Percentiles rank a stretch among this genome's conserved stretches.
phyloP scores from a whole-genome alignment of 1,140 invertebrate species.

The Macrostomum lignano region DNA sequence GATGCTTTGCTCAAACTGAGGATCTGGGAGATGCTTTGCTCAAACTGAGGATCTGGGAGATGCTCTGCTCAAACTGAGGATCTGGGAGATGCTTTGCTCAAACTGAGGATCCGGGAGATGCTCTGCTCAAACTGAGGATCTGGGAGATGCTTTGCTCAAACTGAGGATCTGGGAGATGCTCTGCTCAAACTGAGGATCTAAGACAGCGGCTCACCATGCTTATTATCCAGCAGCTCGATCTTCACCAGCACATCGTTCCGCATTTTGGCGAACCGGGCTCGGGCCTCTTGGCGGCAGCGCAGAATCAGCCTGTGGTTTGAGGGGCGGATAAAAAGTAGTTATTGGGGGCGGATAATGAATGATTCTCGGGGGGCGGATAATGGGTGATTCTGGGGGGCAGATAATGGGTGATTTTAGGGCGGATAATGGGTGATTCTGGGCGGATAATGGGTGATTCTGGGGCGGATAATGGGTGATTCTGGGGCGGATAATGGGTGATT shows the following conservation, averaged over 20 bases:
- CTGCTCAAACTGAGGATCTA: not conserved
- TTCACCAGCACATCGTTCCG: slow-evolving; percentile 67
- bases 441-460: not conserved
- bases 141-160: too few species aligned
- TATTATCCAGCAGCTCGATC: slow-evolving; percentile 68
- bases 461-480: not conserved
- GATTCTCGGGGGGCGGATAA: not conserved
- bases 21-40: too few species aligned
- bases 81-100: too few species aligned
- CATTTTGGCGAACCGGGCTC: slow-evolving; percentile 51
- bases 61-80: too few species aligned
- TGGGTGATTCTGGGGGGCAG: not conserved
- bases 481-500: not conserved
- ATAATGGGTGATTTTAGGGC: not conserved
- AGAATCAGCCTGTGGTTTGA: slow-evolving; percentile 46
- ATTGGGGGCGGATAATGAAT: not conserved
- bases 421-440: not conserved
- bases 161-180: not conserved
- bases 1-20: too few species aligned
- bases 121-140: too few species aligned
- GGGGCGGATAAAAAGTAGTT: not conserved
- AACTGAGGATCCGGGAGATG: too few species aligned
- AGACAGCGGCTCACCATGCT: slow-evolving; percentile 33
- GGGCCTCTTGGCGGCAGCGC: slow-evolving; percentile 59
- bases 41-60: too few species aligned